phyloP scores from a whole-genome alignment of 1,140 invertebrate genomes.

The Hyposmocoma kahamanoa region DNA sequence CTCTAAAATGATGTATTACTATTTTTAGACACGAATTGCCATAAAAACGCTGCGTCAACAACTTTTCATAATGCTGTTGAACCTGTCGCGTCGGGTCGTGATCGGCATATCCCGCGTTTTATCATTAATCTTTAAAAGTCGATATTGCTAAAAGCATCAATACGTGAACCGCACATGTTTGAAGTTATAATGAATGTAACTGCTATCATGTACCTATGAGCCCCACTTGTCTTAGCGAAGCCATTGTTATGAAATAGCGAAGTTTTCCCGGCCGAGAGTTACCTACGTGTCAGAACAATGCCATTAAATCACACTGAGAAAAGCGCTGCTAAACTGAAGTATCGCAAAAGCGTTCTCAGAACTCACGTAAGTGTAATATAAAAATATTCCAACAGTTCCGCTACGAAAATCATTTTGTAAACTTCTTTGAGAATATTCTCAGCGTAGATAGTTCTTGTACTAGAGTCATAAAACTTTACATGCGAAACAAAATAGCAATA shows the following conservation, averaged over 20 bases:
- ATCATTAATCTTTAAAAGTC: too few relatives aligned
- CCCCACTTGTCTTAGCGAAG: too few relatives aligned
- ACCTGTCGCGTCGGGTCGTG: too few relatives aligned
- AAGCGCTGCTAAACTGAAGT: not conserved
- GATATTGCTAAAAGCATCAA: too few relatives aligned
- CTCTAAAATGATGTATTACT: constrained; percentile 34
- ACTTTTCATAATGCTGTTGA: constrained; percentile 26
- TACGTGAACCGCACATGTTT: too few relatives aligned
- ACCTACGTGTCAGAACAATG: constrained; percentile 4
- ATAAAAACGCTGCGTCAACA: constrained; percentile 34
- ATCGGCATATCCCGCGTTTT: too few relatives aligned
- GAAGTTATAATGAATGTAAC: too few relatives aligned
- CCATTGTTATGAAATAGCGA: not conserved
- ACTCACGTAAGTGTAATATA: not conserved
- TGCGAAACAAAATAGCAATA: too few relatives aligned
- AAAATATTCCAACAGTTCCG: constrained; percentile 5
- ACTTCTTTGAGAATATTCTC: too few relatives aligned
- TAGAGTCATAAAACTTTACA: too few relatives aligned
- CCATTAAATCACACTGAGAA: constrained; percentile 2
- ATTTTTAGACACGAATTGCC: constrained; percentile 26
- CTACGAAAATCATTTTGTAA: not conserved
- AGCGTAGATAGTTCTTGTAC: too few relatives aligned
- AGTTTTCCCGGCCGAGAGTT: constrained; percentile 1
- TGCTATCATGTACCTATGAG: too few relatives aligned
- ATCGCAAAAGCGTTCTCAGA: constrained; percentile 6